phyloP scores from a whole-genome alignment of 2,797 vertebrate species.

The Aythya fuligula region DNA sequence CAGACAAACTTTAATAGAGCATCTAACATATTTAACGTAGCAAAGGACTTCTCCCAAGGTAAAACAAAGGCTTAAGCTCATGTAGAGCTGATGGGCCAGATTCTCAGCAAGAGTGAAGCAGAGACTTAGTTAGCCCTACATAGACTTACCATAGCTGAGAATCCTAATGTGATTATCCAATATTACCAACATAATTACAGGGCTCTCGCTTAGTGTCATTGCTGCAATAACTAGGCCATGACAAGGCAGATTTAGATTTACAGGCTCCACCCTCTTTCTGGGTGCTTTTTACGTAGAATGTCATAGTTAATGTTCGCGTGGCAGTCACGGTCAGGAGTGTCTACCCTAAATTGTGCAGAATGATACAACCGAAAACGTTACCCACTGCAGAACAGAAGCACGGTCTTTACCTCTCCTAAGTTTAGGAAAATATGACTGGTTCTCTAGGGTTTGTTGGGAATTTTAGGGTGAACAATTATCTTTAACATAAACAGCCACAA shows the following conservation, averaged over 20 bases:
- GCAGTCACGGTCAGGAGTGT: not conserved
- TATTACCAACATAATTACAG: slow-evolving; percentile 12
- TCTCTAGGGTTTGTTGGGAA: not conserved
- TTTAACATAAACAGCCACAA: not conserved
- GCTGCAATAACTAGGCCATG: slow-evolving; percentile 58
- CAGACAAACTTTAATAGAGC: not conserved
- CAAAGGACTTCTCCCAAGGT: not conserved
- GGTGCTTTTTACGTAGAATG: not conserved
- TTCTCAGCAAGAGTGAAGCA: not conserved
- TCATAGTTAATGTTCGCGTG: not conserved
- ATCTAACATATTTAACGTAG: not conserved
- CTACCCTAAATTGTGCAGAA: not conserved
- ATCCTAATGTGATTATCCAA: slow-evolving; percentile 55
- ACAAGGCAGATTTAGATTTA: slow-evolving; percentile 47
- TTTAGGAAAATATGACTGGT: not conserved
- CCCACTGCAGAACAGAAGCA: not conserved
- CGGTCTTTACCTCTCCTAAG: fast-evolving
- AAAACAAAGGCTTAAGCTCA: not conserved
- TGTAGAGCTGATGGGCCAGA: fast-evolving
- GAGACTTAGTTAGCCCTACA: not conserved
- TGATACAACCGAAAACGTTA: not conserved
- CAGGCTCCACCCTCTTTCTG: slow-evolving; percentile 38
- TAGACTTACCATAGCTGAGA: not conserved
- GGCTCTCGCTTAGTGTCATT: not conserved
- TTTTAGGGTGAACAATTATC: not conserved